A percentile compares a stretch with the other conserved stretches of the same genome.
Conservation (phyloP, 2,113 vertebrate genomes). For the Sinocyclocheilus grahami region DNA sequence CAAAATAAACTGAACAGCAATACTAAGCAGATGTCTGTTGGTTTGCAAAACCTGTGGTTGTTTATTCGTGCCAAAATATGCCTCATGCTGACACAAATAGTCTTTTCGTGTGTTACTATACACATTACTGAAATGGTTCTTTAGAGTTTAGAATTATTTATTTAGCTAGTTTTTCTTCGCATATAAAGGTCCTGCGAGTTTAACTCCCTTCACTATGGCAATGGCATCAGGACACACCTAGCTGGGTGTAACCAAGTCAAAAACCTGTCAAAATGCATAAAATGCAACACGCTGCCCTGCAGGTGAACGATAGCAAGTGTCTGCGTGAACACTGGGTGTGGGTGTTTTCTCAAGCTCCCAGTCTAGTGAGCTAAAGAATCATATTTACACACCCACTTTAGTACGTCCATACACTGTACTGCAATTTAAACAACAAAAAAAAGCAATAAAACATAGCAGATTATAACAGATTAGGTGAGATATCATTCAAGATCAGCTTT, state of each 20-base stretch:
- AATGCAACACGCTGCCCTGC: slow-evolving; percentile 43
- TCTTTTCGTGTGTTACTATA: not conserved
- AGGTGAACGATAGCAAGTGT: slow-evolving; percentile 29
- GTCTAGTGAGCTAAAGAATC: not conserved
- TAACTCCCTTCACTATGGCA: not conserved
- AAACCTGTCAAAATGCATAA: slow-evolving; percentile 35
- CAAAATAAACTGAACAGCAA: not conserved
- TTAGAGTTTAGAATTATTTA: not conserved
- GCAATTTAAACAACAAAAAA: not conserved
- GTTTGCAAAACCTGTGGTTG: not conserved
- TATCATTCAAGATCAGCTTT: not conserved
- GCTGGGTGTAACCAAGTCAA: slow-evolving; percentile 15
- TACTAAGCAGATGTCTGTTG: slow-evolving; percentile 1
- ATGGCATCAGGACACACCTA: not conserved
- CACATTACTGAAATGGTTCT: not conserved
- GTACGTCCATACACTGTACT: not conserved
- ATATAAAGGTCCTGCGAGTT: not conserved
- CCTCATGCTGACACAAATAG: not conserved
- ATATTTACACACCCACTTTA: slow-evolving; percentile 20
- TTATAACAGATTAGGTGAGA: not conserved
- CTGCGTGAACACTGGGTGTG: slow-evolving; percentile 26
- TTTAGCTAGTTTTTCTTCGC: not conserved
- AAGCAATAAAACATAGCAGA: not conserved
- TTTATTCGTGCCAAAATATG: not conserved
- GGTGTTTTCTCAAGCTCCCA: slow-evolving; percentile 35